Percentiles rank a stretch among this genome's conserved stretches.
These are phyloP conservation scores for Graphium colonna DNA, from an alignment of 2,888 invertebrate species.

Conservation along the genomic window DNA sequence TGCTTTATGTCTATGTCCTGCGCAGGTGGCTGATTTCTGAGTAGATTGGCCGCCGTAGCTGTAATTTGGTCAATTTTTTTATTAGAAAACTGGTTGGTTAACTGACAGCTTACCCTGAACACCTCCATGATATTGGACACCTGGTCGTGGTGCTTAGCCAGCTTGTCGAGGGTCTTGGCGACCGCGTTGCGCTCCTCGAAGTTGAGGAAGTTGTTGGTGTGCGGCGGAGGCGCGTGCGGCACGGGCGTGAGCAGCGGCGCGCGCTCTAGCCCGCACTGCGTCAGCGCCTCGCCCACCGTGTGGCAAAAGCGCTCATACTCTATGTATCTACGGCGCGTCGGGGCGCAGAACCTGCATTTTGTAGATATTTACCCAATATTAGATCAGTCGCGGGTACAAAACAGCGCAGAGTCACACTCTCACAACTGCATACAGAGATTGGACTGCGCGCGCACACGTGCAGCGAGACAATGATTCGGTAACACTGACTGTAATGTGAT, in stretches of 20 bases:
- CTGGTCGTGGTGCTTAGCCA: constrained; percentile 83
- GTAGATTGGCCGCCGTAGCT: too few species aligned
- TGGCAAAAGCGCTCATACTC: constrained; percentile 85
- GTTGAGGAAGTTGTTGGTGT: constrained; percentile 83
- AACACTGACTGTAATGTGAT: too few species aligned
- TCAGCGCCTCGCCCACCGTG: constrained; percentile 85
- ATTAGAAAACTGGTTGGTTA: too few species aligned
- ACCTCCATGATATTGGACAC: constrained; percentile 85
- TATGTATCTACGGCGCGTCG: constrained; percentile 78
- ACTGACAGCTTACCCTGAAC: constrained; percentile 76
- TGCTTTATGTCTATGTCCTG: too few species aligned
- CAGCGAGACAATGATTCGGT: too few species aligned
- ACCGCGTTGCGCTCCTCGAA: constrained; percentile 85
- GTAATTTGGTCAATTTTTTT: too few species aligned
- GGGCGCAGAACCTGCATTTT: constrained; percentile 84
- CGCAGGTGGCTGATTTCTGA: too few species aligned
- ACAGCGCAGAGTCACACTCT: too few species aligned
- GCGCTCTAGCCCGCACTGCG: constrained; percentile 82
- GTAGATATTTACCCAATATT: too few species aligned
- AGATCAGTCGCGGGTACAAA: too few species aligned
- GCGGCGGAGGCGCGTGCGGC: constrained; percentile 83
- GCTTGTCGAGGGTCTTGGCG: constrained; percentile 83
- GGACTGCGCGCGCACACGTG: too few species aligned
- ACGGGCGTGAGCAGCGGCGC: constrained; percentile 84
- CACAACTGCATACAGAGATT: too few species aligned